These are phyloP conservation scores for Drosophila lacicola DNA, from an alignment of 2,888 invertebrate genomes.

Conservation along the genomic window DNA sequence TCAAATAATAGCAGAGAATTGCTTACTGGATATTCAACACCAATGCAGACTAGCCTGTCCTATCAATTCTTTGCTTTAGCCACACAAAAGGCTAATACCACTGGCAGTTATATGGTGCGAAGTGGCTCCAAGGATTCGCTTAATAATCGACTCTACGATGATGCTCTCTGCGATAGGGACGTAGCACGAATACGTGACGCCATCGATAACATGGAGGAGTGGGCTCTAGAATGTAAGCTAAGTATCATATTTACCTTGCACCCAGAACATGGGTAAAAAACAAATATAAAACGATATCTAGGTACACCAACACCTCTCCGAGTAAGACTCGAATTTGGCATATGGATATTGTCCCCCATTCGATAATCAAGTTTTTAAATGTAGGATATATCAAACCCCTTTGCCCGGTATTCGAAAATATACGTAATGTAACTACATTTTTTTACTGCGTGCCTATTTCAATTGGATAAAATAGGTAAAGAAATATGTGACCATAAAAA, in stretches of 20 bases:
- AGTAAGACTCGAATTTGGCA: too few relatives aligned
- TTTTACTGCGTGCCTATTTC: too few relatives aligned
- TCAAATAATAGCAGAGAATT: conserved; percentile 17
- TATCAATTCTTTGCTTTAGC: conserved; percentile 76
- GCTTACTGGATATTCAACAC: conserved; percentile 57
- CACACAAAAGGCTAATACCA: conserved; percentile 43
- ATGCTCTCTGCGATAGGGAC: conserved; percentile 70
- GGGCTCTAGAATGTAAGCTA: conserved; percentile 84
- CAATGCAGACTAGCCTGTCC: conserved; percentile 75
- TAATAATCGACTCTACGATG: conserved; percentile 48
- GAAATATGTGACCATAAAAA: too few relatives aligned
- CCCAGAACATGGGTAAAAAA: not conserved
- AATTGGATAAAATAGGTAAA: too few relatives aligned
- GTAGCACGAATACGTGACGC: conserved; percentile 70
- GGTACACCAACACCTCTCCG: too few relatives aligned
- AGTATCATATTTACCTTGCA: not conserved
- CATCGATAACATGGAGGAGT: conserved; percentile 76
- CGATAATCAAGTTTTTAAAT: too few relatives aligned
- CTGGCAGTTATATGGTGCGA: conserved; percentile 18
- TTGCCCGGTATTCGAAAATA: too few relatives aligned
- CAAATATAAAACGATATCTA: too few relatives aligned
- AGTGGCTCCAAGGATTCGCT: conserved; percentile 33
- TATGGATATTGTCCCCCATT: too few relatives aligned
- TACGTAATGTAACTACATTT: too few relatives aligned
- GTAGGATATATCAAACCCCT: too few relatives aligned